Evolutionary conservation across 2,888 invertebrate genomes (phyloP), one percentile per base, ranked within the genome.

Genomic region (Drosophila dives): DNA sequence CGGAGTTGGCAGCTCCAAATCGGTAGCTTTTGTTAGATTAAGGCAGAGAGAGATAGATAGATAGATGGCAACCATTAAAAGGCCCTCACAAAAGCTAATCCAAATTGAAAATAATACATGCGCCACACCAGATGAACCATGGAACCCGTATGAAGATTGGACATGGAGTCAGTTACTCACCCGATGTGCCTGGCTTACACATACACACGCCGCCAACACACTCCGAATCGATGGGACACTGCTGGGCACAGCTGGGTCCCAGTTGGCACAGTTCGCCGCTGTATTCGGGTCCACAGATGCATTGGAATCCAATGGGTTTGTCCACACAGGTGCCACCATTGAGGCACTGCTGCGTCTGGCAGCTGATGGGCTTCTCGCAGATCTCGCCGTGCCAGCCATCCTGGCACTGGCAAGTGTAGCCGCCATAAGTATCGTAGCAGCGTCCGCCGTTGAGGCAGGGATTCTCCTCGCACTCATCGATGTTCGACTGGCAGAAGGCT

Each of bases 361-460:
- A 97, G 80, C 92, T 93, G 38, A 93, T 91, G 8, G 91, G 95
- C 91, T 94, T 93, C 89, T 97, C 96, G 91, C 98, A 98, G 75
- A 96, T 95, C 71, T 95, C 95, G 33, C 98, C 98, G 64, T 95
- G 96, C 93, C 95, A 97, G n/a, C 97, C 97, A 15, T 95, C 94
- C 63, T 94, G 94, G 92, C 98, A 98, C 85, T 96, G 95, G 92
- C 98, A 98, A 79, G 91, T 94, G 90, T 95, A 98, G 59, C 95
- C 94, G 17, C 97, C 97, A 92, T 97, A 97, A 64, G 95, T 96
- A 93, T 97, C 97, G 92, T 95, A 97, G 93, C 97, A 97, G 51
- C 94, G 94, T 33, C 97, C 97, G 77, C 95, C 95, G 81, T 97
- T 96, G 55, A 94, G 91, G 86, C 96, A 96, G 20, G 97, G 97